A percentile compares a stretch with the other conserved stretches of the same genome.
Evolutionary conservation across 1,140 invertebrate genomes (phyloP).

Genomic region (Trinorchestia longiramus): DNA sequence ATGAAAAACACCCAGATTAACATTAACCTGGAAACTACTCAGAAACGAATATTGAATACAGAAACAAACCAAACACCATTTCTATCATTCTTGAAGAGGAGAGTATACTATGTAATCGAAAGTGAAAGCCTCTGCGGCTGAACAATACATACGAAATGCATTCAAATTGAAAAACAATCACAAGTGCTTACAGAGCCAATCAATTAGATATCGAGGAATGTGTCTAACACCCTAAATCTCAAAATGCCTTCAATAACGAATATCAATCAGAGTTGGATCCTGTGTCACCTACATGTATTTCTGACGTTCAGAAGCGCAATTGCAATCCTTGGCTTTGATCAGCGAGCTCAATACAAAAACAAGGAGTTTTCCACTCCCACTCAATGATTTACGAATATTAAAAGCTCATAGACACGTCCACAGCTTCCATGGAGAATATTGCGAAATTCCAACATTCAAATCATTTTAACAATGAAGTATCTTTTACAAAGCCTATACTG

Average conservation of each 20-base stretch:
- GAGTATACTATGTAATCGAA: no score
- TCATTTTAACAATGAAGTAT: background rate
- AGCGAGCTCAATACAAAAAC: background rate
- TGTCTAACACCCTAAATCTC: background rate
- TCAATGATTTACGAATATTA: background rate
- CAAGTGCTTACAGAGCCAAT: background rate
- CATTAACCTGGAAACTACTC: no score
- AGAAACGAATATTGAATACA: no score
- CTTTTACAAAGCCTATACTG: background rate
- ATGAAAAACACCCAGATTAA: no score
- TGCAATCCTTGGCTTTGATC: background rate
- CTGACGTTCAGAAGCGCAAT: background rate
- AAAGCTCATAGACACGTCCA: background rate
- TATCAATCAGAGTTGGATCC: background rate
- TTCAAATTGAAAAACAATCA: background rate
- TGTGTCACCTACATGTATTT: background rate
- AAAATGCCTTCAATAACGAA: background rate
- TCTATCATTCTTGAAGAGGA: no score
- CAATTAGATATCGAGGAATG: background rate
- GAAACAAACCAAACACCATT: no score
- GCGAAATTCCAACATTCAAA: background rate
- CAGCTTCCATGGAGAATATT: background rate
- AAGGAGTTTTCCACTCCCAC: background rate
- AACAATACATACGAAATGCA: no score
- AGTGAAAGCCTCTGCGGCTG: no score